A percentile compares a stretch with the other conserved stretches of the same genome.
Evolutionary conservation across 2,113 vertebrate species (phyloP).

Genomic region (Willisornis vidua): DNA sequence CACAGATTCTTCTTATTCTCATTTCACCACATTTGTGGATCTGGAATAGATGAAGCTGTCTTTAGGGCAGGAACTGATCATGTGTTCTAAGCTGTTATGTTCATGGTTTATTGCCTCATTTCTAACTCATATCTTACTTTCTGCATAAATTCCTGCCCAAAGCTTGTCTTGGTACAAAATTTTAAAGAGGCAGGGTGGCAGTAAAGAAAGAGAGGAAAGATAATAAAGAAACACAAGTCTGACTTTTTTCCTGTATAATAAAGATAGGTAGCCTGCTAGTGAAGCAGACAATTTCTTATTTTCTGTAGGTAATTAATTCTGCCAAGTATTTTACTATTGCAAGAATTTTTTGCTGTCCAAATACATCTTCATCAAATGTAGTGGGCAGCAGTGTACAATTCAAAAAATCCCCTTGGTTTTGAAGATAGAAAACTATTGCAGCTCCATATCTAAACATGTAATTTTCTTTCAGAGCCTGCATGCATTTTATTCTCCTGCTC

Average conservation of each 20-base stretch:
- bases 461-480: constrained; percentile 22
- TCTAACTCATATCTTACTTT: neutral
- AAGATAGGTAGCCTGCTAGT: neutral
- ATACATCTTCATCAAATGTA: constrained; percentile 12
- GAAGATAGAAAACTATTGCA: neutral
- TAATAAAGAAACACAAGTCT: neutral
- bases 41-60: neutral
- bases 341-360: neutral
- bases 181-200: neutral
- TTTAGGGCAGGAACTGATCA: neutral
- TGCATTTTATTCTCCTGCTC: constrained; percentile 8
- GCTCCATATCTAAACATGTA: constrained; percentile 1
- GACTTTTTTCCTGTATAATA: neutral
- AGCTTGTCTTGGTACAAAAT: neutral
- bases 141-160: neutral
- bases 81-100: neutral
- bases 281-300: neutral
- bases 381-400: neutral
- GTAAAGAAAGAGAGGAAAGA: neutral
- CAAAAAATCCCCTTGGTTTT: neutral
- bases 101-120: neutral
- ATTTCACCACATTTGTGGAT: neutral
- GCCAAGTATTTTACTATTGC: neutral
- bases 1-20: neutral
- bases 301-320: constrained; percentile 22